Evolutionary conservation across 2,888 invertebrate genomes (phyloP), one percentile per base, ranked within the genome.

Genomic region (Melanargia galathea): DNA sequence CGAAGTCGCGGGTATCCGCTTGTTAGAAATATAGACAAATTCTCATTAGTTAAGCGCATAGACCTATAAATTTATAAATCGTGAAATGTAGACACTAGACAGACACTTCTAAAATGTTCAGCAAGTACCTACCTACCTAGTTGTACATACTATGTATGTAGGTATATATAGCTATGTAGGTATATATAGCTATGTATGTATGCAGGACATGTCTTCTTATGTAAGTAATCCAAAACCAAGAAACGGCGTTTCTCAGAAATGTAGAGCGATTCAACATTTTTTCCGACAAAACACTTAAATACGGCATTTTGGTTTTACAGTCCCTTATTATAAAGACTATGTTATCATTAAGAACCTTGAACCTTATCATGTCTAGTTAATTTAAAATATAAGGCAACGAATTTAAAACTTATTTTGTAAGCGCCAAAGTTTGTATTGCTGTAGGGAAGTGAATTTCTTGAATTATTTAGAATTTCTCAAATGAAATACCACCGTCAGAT

Each of bases 201-300:
- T n/a, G n/a, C n/a, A n/a, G n/a, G n/a, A 3, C 2, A 46, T 46
- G 22, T 46, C 46, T 49, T 26, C n/a, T 7, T 26, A n/a, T 49
- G 30, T n/a, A n/a, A n/a, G n/a, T 26, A 48, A 48, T 16, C 26
- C 26, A 26, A 48, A 24, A 48, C 48, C 26, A 48, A 48, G 48
- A n/a, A 48, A 48, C 24, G 26, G n/a, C 8, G 16, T 24, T 26
- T 48, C 48, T 22, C 48, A 48, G 48, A 48, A 26, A 26, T 48
- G 2, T 24, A 26, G 24, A 24, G 24, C 38, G 10, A 24, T 10
- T 13, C 24, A 22, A 48, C 22, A 10, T 48, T 48, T 48, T 48
- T 48, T 48, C 2, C 13, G 3, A 13, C 24, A 13, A 18, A 45
- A 24, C n/a, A n/a, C n/a, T n/a, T n/a, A 46, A 22, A 22, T 13